phyloP scores from a whole-genome alignment of 35 echinoderm and acorn worm species.

The Heliocidaris tuberculata region DNA sequence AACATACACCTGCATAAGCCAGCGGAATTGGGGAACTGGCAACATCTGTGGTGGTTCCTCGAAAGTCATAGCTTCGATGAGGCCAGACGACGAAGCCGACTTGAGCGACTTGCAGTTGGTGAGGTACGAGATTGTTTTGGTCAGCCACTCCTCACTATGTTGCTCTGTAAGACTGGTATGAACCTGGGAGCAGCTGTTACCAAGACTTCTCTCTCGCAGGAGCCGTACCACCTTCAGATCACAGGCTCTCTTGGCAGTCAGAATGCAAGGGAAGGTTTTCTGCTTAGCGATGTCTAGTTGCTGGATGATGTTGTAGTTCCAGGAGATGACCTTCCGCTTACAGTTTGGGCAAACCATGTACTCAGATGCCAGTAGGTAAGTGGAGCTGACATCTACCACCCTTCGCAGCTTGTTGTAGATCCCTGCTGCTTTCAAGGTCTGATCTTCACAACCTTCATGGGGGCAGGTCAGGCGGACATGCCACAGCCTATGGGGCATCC shows the following conservation, averaged over 20 bases:
- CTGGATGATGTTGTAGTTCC: constrained; percentile 44
- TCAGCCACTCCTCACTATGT: constrained; percentile 43
- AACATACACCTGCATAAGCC: constrained; percentile 36
- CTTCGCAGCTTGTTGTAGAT: constrained; percentile 23
- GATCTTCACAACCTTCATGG: constrained; percentile 38
- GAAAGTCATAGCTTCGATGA: constrained; percentile 15
- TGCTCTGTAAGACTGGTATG: not conserved
- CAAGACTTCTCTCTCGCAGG: constrained; percentile 40
- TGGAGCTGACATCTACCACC: constrained; percentile 39
- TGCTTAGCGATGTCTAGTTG: constrained; percentile 51
- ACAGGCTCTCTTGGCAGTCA: constrained; percentile 35
- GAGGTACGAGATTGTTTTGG: constrained; percentile 16
- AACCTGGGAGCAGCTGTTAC: constrained; percentile 39
- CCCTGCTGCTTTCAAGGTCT: constrained; percentile 32
- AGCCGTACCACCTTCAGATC: not conserved
- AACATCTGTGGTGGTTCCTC: constrained; percentile 54
- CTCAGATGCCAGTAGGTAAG: constrained; percentile 35
- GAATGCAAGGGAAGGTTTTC: constrained; percentile 28
- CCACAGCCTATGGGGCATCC: constrained; percentile 60
- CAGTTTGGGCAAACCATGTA: constrained; percentile 41
- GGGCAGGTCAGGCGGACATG: constrained; percentile 23
- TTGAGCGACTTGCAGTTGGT: constrained; percentile 42
- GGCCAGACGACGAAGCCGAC: not conserved
- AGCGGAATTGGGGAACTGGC: constrained; percentile 42
- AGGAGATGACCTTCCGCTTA: constrained; percentile 52